phyloP scores from a whole-genome alignment of 2,888 invertebrate genomes.

The Romanomermis culicivorax region DNA sequence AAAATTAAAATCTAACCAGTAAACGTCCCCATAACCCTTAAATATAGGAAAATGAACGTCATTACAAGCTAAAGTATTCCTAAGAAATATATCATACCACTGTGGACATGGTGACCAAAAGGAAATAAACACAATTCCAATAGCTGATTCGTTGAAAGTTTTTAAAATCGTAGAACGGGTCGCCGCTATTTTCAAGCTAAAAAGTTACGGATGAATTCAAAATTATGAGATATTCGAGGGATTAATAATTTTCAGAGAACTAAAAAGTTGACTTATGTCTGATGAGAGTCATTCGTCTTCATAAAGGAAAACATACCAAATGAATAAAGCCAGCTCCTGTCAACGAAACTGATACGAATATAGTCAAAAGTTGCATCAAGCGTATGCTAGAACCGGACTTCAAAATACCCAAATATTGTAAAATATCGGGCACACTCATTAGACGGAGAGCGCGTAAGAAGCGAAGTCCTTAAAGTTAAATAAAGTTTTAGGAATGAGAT shows the following conservation, averaged over 20 bases:
- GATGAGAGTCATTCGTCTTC: too few relatives aligned
- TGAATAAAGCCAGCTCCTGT: constrained; percentile 97
- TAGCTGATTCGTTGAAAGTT: constrained; percentile 83
- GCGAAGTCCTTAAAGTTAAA: constrained; percentile 41
- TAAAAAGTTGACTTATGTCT: background rate
- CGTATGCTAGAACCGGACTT: constrained; percentile 98
- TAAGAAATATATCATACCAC: too few relatives aligned
- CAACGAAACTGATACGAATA: constrained; percentile 97
- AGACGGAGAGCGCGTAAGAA: constrained; percentile 94
- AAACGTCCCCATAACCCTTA: background rate
- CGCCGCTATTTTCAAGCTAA: constrained; percentile 96
- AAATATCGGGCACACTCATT: constrained; percentile 98
- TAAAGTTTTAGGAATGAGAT: background rate
- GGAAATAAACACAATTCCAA: constrained; percentile 97
- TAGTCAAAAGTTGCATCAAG: constrained; percentile 93
- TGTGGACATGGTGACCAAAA: constrained; percentile 97
- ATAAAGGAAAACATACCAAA: constrained; percentile 81
- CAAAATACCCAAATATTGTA: constrained; percentile 98
- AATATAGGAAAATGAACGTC: too few relatives aligned
- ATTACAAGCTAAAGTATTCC: too few relatives aligned
- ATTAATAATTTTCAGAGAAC: background rate
- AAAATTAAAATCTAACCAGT: background rate
- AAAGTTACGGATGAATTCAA: background rate
- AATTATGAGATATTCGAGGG: background rate
- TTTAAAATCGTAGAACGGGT: constrained; percentile 66